Base-by-base conservation (phyloP, 2,113 vertebrate species). In the Herpailurus yagouaroundi region DNA sequence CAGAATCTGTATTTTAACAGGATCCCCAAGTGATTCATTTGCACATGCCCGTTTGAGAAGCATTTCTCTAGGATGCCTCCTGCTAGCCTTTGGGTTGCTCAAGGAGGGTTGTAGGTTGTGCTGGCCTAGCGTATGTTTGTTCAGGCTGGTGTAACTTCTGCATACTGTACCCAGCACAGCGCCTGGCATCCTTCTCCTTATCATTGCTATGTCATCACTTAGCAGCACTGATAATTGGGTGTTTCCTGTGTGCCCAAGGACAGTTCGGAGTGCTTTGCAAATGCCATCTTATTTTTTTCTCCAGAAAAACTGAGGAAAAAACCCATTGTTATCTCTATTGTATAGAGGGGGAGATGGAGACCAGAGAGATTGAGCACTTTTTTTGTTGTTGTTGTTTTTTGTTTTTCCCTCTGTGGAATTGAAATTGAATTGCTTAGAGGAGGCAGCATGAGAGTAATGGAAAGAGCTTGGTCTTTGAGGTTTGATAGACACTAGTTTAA, bases 371-470 rank as follows among this genome's bases (percentile, higher is more conserved):
- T n/a, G 10, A 60, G 16, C 33, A 74, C 36, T 19, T 64, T 63
- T 57, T 63, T 71, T 38, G 7, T 45, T 45, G 45, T 45, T 45
- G 45, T 45, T 45, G 45, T 45, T 45, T 1, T 45, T 45, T 45
- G 45, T 33, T 41, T 94, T 52, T 80, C 41, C 16, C 45, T 55
- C 38, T 79, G 1, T 60, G 69, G 63, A 76, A 76, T 23, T 71
- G 52, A 83, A 93, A 88, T 81, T 71, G 89, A 96, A 93, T 50
- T 55, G 71, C 38, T 91, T 33, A 60, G 64, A 79, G 57, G 13
- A 88, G n/a, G 57, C 41, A 94, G 63, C 21, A 10, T 38, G 64
- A 74, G 16, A 14, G 36, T 74, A 55, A 64, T 76, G 48, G 64
- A 83, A 73, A 73, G 36, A 73, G 55, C 16, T 87, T 87, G 48